Conservation (phyloP, 2,888 invertebrate genomes). For the Margaritifera margaritifera region DNA sequence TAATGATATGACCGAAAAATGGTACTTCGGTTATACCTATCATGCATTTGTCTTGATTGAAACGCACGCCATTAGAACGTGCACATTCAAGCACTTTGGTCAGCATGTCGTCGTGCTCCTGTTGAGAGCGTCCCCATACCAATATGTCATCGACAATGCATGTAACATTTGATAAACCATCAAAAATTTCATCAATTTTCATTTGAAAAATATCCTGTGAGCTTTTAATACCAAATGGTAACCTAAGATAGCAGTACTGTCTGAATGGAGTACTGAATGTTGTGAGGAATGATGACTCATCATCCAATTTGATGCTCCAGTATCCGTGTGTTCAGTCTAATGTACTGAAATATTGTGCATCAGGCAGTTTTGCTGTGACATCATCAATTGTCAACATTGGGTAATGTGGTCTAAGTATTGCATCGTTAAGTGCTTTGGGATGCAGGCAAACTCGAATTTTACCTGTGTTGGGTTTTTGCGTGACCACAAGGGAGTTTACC, state of each 20-base stretch:
- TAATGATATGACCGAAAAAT: too few species aligned
- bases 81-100: constrained; percentile 12
- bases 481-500: too few species aligned
- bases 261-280: constrained; percentile 14
- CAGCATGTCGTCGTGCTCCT: constrained; percentile 24
- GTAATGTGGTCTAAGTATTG: constrained; percentile 32
- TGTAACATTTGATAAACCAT: too few species aligned
- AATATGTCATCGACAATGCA: too few species aligned
- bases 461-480: too few species aligned
- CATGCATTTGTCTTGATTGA: constrained; percentile 27
- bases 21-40: constrained; percentile 19
- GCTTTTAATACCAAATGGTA: constrained; percentile 31
- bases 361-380: constrained; percentile 11
- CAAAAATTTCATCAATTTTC: too few species aligned
- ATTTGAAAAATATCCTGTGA: constrained; percentile 30
- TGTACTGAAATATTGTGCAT: constrained; percentile 8
- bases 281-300: too few species aligned
- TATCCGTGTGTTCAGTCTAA: constrained; percentile 18
- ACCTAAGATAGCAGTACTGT: constrained; percentile 6
- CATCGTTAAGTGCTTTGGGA: constrained; percentile 22
- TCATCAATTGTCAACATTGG: constrained; percentile 30
- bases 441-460: constrained; percentile 26
- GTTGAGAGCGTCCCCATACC: constrained; percentile 15
- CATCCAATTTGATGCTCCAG: constrained; percentile 28
- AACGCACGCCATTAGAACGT: constrained; percentile 6